Base-by-base conservation (phyloP, 2,888 invertebrate genomes). In the Bombylius major region DNA sequence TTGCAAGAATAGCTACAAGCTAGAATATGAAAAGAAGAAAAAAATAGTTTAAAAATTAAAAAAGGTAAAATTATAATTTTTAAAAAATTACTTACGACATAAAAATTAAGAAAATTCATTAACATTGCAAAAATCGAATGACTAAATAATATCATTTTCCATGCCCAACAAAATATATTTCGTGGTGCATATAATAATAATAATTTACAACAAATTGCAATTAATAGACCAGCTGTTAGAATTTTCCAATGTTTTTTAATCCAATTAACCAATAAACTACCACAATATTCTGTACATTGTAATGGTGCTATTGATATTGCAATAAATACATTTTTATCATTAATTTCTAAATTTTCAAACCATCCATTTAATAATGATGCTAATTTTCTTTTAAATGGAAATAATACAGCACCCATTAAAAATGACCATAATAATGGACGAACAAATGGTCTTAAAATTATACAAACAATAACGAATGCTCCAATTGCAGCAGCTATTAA, bases 371-470 rank as follows among this genome's bases (percentile, higher is more conserved):
- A 78, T 59, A 81, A 77, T 58, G 83, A 82, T 0, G 92, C 84
- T 49, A 96, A 72, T 56, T 82, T 84, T 59, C 86, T 81, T 72
- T 98, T 98, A 67, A 95, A 87, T 0, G 98, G 98, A 72, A 95
- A 93, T n/a, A 98, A 78, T 46, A 96, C 88, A 1, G 96, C 94
- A n/a, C 99, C 99, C 66, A 95, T 91, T 42, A 99, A 77, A 56
- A 95, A 77, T 1, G 98, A 96, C 98, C 98, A 99, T 63, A 97
- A 80, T 54, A 99, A 74, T 0, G 98, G 96, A 63, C 91, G 87
- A 44, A 98, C 82, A 73, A 96, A 97, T 0, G 95, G 94, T 65
- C 90, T 88, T 39, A 96, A 76, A 62, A 92, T 88, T 60, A 89
- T 80, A 72, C 89, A 93, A 8, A 93, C 78, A 3, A 89, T 88